Conservation (phyloP, 2,797 vertebrate genomes). For the Meriones psammophilus region DNA sequence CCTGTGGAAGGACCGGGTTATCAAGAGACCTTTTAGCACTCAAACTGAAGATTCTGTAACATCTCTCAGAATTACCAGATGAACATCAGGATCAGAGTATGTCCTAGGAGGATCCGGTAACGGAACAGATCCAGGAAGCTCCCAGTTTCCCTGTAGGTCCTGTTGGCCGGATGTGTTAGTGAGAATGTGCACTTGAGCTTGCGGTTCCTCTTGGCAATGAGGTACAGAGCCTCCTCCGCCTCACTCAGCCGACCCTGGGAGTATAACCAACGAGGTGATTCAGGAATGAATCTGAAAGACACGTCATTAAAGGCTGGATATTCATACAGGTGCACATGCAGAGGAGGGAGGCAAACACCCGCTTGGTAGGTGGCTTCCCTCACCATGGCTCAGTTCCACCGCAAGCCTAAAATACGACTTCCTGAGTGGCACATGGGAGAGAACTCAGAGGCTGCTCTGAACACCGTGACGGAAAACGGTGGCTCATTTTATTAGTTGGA, state of each 20-base stretch:
- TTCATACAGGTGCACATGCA: constrained; percentile 6
- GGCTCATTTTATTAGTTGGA: background rate
- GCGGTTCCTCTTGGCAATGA: constrained; percentile 89
- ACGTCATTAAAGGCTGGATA: constrained; percentile 76
- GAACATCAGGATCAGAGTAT: constrained; percentile 91
- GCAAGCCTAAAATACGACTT: background rate
- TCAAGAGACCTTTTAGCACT: background rate
- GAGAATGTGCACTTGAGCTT: constrained; percentile 87
- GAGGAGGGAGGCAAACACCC: background rate
- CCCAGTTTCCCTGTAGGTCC: constrained; percentile 80
- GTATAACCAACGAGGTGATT: constrained; percentile 92
- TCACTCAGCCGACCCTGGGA: constrained; percentile 89
- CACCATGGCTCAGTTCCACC: background rate
- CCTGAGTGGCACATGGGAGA: background rate
- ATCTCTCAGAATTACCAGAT: constrained; percentile 87
- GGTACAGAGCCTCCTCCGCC: constrained; percentile 88
- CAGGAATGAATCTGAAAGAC: constrained; percentile 90
- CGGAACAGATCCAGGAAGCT: constrained; percentile 89
- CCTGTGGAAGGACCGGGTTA: background rate
- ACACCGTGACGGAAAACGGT: rapidly evolving
- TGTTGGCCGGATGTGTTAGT: constrained; percentile 81
- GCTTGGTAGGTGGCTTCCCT: background rate
- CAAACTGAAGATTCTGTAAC: background rate
- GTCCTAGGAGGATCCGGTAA: constrained; percentile 87
- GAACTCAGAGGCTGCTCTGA: background rate